Percentiles rank a stretch among this genome's conserved stretches.
Evolutionary conservation across 2,888 invertebrate species (phyloP).

Genomic region (Tryphoninae sp.): DNA sequence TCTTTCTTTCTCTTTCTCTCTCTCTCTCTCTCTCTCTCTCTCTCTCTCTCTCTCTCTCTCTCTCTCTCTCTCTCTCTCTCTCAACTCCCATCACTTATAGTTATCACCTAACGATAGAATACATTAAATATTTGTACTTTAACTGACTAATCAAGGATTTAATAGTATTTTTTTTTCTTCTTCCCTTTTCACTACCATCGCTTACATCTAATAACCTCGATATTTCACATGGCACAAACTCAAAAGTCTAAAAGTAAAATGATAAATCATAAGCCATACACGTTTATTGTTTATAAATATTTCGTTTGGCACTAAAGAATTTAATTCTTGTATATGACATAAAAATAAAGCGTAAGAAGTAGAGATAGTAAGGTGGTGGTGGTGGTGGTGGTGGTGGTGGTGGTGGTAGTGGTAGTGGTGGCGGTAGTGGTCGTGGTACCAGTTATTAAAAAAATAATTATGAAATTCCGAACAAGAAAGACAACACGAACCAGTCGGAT

Average conservation of each 20-base stretch:
- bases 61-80: conserved; percentile 35
- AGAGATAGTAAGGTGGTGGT: conserved; percentile 14
- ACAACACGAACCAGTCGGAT: conserved; percentile 62
- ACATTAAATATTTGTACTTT: conserved; percentile 91
- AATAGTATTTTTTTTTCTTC: conserved; percentile 71
- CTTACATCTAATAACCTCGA: conserved; percentile 62
- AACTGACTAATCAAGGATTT: conserved; percentile 89
- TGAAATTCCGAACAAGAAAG: conserved; percentile 47
- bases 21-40: conserved; percentile 48
- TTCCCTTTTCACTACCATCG: conserved; percentile 29
- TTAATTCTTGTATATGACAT: conserved; percentile 68
- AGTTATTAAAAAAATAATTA: conserved; percentile 45
- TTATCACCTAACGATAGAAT: conserved; percentile 79
- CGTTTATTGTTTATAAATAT: conserved; percentile 64
- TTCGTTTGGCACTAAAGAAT: conserved; percentile 77
- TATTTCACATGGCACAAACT: conserved; percentile 65
- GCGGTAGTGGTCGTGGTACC: neutral
- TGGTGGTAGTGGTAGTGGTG: conserved; percentile 11
- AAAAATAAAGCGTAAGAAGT: conserved; percentile 61
- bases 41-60: conserved; percentile 38
- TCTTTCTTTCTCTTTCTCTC: conserved; percentile 25
- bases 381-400: conserved; percentile 2
- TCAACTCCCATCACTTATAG: conserved; percentile 69
- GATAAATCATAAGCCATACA: conserved; percentile 67
- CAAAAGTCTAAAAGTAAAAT: conserved; percentile 64